Base-by-base conservation (phyloP, 2,888 invertebrate species). In the Lasioglossum vierecki region DNA sequence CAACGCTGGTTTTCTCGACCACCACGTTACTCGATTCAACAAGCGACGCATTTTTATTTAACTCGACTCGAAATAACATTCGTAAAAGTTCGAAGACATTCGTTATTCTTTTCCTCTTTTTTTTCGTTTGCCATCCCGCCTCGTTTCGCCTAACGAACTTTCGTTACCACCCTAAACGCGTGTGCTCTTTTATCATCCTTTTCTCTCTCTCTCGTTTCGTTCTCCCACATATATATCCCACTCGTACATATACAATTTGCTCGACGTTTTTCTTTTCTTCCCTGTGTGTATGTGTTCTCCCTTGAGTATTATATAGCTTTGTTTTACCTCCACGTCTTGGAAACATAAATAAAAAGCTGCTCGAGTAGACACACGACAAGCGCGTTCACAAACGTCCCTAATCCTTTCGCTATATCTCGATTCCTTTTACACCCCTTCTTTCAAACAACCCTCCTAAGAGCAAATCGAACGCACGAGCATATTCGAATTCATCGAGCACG, bases 61-160 rank as follows among this genome's bases (percentile, higher is more conserved):
- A 76, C 70, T 81, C 84, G 68, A 68, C 68, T 39, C 68, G 68
- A 85, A 88, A 88, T 83, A 86, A 90, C 87, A 83, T 86, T 90
- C 85, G 83, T 89, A 88, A 88, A 90, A 89, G 89, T 89, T 88
- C 88, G 88, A 90, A 92, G 90, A 92, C 91, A 91, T 89, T 88
- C 66, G 35, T 66, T 63, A 63, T 63, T 63, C 63, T 15, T 63
- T 63, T 63, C 63, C 30, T 30, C 30, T 30, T 73, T 90, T 91
- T 90, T 91, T 76, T 86, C 78, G 91, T 92, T 92, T 92, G 92
- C 92, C 92, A 92, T 92, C 91, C 91, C 92, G 76, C 83, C 83
- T 84, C 66, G 53, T 88, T 83, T 80, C 71, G 76, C 63, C 53
- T 73, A 68, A 73, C 60, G 73, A 81, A 84, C 41, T 68, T 39